Evolutionary conservation across 2,113 vertebrate species (phyloP), one percentile per base, ranked within the genome.

Genomic region (Gadus chalcogrammus): DNA sequence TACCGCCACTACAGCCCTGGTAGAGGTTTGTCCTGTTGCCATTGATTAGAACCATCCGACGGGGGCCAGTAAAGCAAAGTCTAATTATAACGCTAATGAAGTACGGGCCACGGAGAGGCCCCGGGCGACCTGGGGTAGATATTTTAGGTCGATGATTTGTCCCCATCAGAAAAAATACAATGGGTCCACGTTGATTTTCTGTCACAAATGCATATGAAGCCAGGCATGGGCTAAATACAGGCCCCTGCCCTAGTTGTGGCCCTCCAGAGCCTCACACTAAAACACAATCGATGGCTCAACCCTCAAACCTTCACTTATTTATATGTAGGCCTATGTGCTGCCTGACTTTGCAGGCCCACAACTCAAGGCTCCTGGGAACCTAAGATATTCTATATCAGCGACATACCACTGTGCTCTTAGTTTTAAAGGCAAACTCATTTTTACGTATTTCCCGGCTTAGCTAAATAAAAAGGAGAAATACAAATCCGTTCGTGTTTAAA

Each of bases 41-140:
- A 88, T 87, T 88, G 86, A 90, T 92, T 87, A 75, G 79, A 83
- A 81, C 84, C 75, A 84, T 79, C 76, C 83, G 89, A 48, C 42
- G 84, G 88, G 85, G 76, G 79, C 84, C 73, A 84, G 83, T 82
- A 88, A 88, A 88, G 85, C 84, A 86, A 85, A 84, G 86, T 87
- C 87, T 90, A 89, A 90, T 89, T 91, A 91, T 88, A 83, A 79
- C 84, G 86, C 87, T 90, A 89, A 92, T 91, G 90, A 91, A 82
- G 74, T 75, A 82, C 65, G 74, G 83, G 75, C 76, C 76, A 77
- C 71, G 73, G 64, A 82, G 79, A 71, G 71, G 81, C 88, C 87
- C 56, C 1, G 61, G 83, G 88, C 86, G 71, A 75, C 53, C 71
- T 79, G 82, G 65, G 82, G 73, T 89, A 84, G 83, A 88, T 88